Evolutionary conservation across 1,140 invertebrate genomes (phyloP), one percentile per base, ranked within the genome.

Genomic region (Drosophila rufa): DNA sequence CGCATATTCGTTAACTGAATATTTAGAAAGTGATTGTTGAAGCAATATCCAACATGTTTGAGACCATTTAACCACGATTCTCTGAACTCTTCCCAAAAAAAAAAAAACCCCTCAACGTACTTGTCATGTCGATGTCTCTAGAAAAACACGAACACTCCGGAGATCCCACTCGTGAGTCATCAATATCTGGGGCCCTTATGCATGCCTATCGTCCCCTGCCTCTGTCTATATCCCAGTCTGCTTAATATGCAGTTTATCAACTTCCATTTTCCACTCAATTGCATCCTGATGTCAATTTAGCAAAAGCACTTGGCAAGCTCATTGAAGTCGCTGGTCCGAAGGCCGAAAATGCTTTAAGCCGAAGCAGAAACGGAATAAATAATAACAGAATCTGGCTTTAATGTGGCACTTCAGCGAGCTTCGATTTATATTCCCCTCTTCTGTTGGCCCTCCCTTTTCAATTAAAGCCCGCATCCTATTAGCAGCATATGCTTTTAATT

Each of bases 81-180:
- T 68, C 53, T 69, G 25, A 75, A 79, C 59, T 71, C 33, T 66
- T 46, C 46, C 59, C 71, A 8, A 15, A 17, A 30, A 27, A 38
- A 59, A 56, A 62, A 46, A 27, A 67, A 43, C 17, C 38, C 48
- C 58, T 53, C 58, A 55, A 71, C 68, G 58, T 69, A 64, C 55
- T 59, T 76, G 71, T 76, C 74, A 77, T 76, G 33, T 86, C 76
- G 84, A 79, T 87, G 75, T 79, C 74, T 82, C 68, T 90, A 89
- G 84, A 90, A 79, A 90, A 89, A 78, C 80, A 79, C 76, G 75
- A 71, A 79, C 46, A 89, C 66, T 66, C 85, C 58, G 84, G 84
- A 89, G 85, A 89, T 66, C 84, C 82, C 87, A 89, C 80, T 81
- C 78, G 84, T 89, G 84, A 89, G 84, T 89, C 86, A 90, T 89